Conservation (phyloP, 2,113 vertebrate species). For the human (Homo sapiens) region GRCh38 chr11:19460001-19460500, state of each 20-base stretch:
- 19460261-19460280: neutral
- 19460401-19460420: neutral
- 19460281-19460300: neutral
- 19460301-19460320: neutral
- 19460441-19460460: neutral
- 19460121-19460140: neutral
- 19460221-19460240: neutral
- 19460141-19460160: no score
- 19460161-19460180: neutral
- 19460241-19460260: neutral
- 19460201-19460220: neutral
- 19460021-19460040: neutral
- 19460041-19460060: neutral
- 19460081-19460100: neutral
- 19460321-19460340: neutral
- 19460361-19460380: neutral
- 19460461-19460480: neutral
- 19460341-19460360: neutral
- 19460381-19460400: neutral
- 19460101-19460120: neutral
- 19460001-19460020: neutral
- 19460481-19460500: neutral
- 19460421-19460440: neutral
- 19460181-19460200: neutral
- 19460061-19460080: neutral